Evolutionary conservation across 2,888 invertebrate genomes (phyloP), one percentile per base, ranked within the genome.

Genomic region (Pocota personata): DNA sequence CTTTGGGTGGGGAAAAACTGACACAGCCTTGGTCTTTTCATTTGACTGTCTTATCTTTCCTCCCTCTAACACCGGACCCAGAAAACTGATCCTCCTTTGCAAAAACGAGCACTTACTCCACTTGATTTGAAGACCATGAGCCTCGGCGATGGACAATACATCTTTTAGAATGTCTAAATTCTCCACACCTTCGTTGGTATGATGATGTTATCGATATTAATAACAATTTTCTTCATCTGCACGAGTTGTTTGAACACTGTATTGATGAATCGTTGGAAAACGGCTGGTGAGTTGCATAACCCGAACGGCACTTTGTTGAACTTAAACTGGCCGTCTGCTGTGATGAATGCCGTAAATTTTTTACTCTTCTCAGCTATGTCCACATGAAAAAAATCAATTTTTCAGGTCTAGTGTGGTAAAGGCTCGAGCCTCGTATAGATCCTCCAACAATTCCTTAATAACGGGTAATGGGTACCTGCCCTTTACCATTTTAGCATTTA

Each of bases 281-380:
- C n/a, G n/a, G n/a, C n/a, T n/a, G 92, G 92, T 7, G 88, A 88
- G 21, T 90, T 91, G 43, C 89, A 90, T 4, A 91, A 57, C 3
- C 92, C 92, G 88, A 92, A 92, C 0, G 92, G 91, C 48, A 89
- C 89, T 83, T 87, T 89, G 6, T 89, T 32, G 83, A 92, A 92
- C 83, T 92, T 91, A 87, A 86, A 92, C 35, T 90, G 91, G 1
- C 91, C 91, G 76, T 88, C 87, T 4, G 88, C 90, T 8, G 90
- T 91, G 0, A 92, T 90, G 87, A 92, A 92, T 0, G 91, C 72
- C 2, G 91, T 92, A 62, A 90, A 91, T 84, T 78, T 87, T 27
- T 10, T 16, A 7, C 52, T 52, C 12, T 0, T 3, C 52, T 52
- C 52, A 5, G 2, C 27, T 24, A 30, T 30, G 7, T 55, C 30